Evolutionary conservation across 2,888 invertebrate species (phyloP).

Genomic region (Lacanobia wlatinum): DNA sequence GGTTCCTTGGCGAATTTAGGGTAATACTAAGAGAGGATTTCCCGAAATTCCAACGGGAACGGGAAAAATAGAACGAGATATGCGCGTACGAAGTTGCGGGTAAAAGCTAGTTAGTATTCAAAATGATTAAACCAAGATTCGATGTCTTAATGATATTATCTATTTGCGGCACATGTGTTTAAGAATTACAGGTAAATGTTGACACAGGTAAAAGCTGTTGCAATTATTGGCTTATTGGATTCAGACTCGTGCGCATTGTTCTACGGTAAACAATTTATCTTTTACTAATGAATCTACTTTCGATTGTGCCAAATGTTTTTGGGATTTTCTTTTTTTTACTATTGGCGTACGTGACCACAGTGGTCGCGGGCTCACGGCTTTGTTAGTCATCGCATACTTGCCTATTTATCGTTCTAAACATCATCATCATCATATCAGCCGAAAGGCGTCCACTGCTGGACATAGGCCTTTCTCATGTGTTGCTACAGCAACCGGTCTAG

Average conservation of each 20-base stretch:
- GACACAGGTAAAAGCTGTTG: conserved; percentile 36
- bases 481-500: no score
- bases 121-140: conserved; percentile 9
- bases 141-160: neutral
- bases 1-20: no score
- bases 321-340: conserved; percentile 10
- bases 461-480: no score
- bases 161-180: conserved; percentile 9
- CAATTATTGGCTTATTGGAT: conserved; percentile 30
- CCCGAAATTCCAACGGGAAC: no score
- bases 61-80: no score
- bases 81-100: no score
- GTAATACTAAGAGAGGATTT: no score
- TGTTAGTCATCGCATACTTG: conserved; percentile 16
- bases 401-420: neutral
- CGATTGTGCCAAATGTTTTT: conserved; percentile 16
- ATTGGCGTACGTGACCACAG: conserved; percentile 27
- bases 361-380: neutral
- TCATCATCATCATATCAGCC: neutral
- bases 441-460: no score
- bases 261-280: conserved; percentile 52
- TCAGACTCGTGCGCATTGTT: conserved; percentile 21
- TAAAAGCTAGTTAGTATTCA: no score
- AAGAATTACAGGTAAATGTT: conserved; percentile 26
- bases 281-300: conserved; percentile 49